Conservation (phyloP, 1,140 invertebrate genomes). For the Lepidotrigona ventralis region DNA sequence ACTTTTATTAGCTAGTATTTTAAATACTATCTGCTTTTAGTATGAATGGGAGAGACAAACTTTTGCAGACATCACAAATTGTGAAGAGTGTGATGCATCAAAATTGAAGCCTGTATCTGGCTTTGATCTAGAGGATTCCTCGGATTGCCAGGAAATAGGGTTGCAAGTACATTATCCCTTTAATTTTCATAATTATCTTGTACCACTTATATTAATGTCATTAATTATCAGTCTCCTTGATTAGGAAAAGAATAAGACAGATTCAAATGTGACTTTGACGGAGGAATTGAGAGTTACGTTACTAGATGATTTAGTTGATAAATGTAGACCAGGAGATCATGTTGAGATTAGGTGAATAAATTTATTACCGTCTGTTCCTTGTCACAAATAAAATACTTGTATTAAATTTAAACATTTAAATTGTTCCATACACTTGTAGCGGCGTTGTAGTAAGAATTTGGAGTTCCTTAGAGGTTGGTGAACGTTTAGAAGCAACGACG, state of each 20-base stretch:
- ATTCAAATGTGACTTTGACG: slow-evolving; percentile 58
- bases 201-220: neutral
- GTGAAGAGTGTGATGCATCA: slow-evolving; percentile 67
- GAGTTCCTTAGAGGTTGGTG: slow-evolving; percentile 82
- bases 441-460: slow-evolving; percentile 89
- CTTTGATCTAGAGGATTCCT: slow-evolving; percentile 84
- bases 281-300: slow-evolving; percentile 82
- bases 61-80: slow-evolving; percentile 70
- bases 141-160: slow-evolving; percentile 96
- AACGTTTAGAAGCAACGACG: slow-evolving; percentile 81
- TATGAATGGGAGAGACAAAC: slow-evolving; percentile 75
- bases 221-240: slow-evolving; percentile 44
- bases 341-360: slow-evolving; percentile 88
- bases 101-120: slow-evolving; percentile 78
- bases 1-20: slow-evolving; percentile 8
- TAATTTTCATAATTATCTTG: slow-evolving; percentile 18
- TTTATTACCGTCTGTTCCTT: neutral
- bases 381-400: slow-evolving; percentile 1
- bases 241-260: slow-evolving; percentile 69
- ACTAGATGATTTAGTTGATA: slow-evolving; percentile 93
- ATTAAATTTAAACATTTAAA: too few relatives aligned
- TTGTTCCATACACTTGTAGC: slow-evolving; percentile 80
- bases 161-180: slow-evolving; percentile 82
- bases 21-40: slow-evolving; percentile 57
- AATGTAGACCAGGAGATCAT: slow-evolving; percentile 94